phyloP scores from a whole-genome alignment of 2,113 vertebrate species.

The Brienomyrus longianalis region DNA sequence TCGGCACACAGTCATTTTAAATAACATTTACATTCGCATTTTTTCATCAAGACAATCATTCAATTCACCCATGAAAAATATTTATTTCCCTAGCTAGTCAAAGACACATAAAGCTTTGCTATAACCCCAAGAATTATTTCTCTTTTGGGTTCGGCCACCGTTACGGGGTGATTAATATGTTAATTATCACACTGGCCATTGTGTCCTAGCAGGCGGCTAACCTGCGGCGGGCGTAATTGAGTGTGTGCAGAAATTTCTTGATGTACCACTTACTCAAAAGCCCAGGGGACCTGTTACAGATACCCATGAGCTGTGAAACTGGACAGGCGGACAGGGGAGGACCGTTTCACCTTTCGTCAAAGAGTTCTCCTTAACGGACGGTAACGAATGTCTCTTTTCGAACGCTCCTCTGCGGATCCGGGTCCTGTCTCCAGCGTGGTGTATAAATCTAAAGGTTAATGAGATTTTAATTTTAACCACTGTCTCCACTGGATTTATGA shows the following conservation, averaged over 20 bases:
- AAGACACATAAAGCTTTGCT: background rate
- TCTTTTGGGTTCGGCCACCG: background rate
- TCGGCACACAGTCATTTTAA: background rate
- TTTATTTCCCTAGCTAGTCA: background rate
- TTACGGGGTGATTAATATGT: background rate
- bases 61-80: background rate
- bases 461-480: background rate
- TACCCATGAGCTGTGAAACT: conserved; percentile 36
- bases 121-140: conserved; percentile 1
- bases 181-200: background rate
- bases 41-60: background rate
- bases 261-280: conserved; percentile 22
- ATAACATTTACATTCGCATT: background rate
- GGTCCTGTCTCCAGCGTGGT: background rate
- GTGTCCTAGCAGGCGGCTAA: background rate
- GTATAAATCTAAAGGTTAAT: background rate
- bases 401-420: conserved; percentile 11
- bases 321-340: background rate
- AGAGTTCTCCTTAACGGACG: background rate
- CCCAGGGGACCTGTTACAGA: conserved; percentile 30
- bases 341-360: background rate
- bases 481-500: background rate
- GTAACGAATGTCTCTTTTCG: conserved; percentile 47
- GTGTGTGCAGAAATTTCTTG: background rate
- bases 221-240: background rate